Evolutionary conservation across 2,888 invertebrate genomes (phyloP).

Genomic region (Diarsia rubi): DNA sequence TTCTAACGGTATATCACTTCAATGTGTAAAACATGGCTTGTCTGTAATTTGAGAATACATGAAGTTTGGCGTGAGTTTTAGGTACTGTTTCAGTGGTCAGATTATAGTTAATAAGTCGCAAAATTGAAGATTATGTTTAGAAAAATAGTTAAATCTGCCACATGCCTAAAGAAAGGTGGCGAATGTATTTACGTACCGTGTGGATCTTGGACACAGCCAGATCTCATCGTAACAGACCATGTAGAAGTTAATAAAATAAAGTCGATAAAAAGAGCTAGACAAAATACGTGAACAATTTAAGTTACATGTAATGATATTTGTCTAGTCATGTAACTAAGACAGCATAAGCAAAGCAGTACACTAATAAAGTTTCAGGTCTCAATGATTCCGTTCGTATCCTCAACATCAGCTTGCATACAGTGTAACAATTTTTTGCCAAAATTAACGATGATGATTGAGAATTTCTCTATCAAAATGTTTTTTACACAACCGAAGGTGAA

Average conservation of each 20-base stretch:
- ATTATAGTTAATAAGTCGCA: neutral
- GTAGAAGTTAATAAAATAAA: neutral
- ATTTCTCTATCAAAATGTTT: neutral
- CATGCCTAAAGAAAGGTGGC: neutral
- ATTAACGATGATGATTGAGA: neutral
- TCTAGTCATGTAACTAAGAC: neutral
- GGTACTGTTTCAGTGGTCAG: neutral
- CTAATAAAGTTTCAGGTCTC: neutral
- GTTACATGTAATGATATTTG: neutral
- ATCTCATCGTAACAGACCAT: neutral
- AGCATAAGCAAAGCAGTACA: neutral
- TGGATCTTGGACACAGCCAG: neutral
- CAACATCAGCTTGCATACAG: neutral
- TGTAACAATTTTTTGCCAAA: neutral
- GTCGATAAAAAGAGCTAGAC: neutral
- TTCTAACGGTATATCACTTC: slow-evolving; percentile 14
- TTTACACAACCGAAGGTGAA: slow-evolving; percentile 19
- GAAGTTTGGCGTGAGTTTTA: neutral
- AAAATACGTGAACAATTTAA: neutral
- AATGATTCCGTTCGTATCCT: neutral
- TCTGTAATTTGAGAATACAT: neutral
- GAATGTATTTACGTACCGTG: neutral
- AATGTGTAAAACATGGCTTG: neutral
- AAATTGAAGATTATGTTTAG: neutral
- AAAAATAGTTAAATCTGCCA: neutral